Conservation (phyloP, 2,113 vertebrate genomes). For the Terrapene triunguis region DNA sequence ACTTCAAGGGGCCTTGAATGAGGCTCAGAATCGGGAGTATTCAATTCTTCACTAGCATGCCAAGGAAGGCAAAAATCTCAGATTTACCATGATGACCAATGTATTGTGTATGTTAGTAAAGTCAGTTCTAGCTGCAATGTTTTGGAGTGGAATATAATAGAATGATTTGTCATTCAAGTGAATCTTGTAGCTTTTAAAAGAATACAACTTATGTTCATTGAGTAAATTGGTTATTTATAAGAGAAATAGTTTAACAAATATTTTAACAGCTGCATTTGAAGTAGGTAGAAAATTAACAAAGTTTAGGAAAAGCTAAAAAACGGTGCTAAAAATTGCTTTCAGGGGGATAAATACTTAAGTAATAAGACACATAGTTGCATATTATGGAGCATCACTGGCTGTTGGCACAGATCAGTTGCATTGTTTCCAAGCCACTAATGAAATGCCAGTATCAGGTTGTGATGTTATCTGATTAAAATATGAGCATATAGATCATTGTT, state of each 20-base stretch:
- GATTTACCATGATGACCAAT: not conserved
- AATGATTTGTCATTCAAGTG: not conserved
- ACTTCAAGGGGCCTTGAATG: not conserved
- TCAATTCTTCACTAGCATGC: not conserved
- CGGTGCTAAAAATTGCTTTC: rapidly evolving
- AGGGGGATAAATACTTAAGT: not conserved
- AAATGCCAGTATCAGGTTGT: not conserved
- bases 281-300: not conserved
- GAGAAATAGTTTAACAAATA: not conserved
- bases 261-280: not conserved
- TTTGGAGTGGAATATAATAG: not conserved
- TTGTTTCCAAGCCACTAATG: not conserved
- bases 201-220: not conserved
- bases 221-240: not conserved
- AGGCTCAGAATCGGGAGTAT: not conserved
- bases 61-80: not conserved
- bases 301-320: not conserved
- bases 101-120: not conserved
- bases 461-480: too few species aligned
- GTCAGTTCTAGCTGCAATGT: not conserved
- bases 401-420: not conserved
- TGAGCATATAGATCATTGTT: too few species aligned
- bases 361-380: not conserved
- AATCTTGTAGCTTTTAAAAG: not conserved
- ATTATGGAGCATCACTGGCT: not conserved